Conservation (phyloP, 2,888 invertebrate species). For the Psococerastis gibbosa region DNA sequence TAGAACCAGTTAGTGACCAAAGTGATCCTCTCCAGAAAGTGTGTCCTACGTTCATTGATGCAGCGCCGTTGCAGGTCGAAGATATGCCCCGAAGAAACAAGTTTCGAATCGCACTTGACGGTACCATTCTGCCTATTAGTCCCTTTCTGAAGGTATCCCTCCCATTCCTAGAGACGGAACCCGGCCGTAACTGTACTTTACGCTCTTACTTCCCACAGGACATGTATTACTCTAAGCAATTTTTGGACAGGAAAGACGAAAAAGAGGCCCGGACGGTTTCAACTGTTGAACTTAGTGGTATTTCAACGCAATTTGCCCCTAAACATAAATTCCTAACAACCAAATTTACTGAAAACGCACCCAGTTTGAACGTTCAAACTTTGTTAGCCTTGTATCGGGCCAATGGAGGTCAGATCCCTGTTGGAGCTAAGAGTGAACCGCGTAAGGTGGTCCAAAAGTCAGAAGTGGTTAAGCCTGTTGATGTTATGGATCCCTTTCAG, state of each 20-base stretch:
- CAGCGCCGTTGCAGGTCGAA: constrained; percentile 28
- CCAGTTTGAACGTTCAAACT: constrained; percentile 45
- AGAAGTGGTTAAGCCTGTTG: constrained; percentile 23
- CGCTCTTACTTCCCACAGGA: constrained; percentile 52
- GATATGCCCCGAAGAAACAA: constrained; percentile 43
- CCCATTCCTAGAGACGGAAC: constrained; percentile 75
- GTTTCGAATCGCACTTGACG: constrained; percentile 55
- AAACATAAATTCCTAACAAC: constrained; percentile 54
- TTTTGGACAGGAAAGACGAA: constrained; percentile 26
- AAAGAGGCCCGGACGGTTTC: constrained; percentile 9
- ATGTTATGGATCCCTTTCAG: constrained; percentile 59
- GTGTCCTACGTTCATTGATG: constrained; percentile 27
- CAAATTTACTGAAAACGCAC: constrained; percentile 44
- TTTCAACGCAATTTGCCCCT: constrained; percentile 28
- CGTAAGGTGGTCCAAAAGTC: constrained; percentile 21
- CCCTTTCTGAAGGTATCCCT: constrained; percentile 57
- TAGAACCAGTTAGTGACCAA: constrained; percentile 49
- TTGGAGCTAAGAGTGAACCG: constrained; percentile 15
- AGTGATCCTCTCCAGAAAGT: constrained; percentile 61
- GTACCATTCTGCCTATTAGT: constrained; percentile 60
- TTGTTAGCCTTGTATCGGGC: constrained; percentile 73
- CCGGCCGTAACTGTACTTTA: constrained; percentile 53
- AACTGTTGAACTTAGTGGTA: constrained; percentile 11
- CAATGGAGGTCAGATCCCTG: constrained; percentile 45
- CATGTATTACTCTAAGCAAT: constrained; percentile 48